Percentiles rank a stretch among this genome's conserved stretches.
These are phyloP conservation scores for Drosophila azteca DNA, from an alignment of 1,140 invertebrate genomes.

Conservation along the genomic window DNA sequence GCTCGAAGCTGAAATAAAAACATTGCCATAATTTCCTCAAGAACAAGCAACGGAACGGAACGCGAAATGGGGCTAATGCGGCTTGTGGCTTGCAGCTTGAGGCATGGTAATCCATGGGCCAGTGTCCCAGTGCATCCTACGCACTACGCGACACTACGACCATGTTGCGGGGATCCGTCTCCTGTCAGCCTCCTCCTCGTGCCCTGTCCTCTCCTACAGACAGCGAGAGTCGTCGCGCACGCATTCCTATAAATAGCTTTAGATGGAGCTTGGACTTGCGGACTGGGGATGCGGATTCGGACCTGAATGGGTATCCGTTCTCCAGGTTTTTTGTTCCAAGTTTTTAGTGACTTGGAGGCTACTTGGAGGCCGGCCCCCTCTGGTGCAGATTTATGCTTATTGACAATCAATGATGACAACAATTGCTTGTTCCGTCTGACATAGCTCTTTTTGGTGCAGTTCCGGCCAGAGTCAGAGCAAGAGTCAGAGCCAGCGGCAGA, in stretches of 20 bases:
- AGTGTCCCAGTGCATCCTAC: constrained; percentile 27
- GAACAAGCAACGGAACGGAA: neutral
- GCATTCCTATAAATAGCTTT: constrained; percentile 37
- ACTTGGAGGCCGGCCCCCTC: constrained; percentile 50
- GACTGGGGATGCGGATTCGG: constrained; percentile 5
- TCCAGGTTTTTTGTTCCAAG: neutral
- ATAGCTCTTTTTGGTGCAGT: constrained; percentile 39
- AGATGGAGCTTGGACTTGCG: constrained; percentile 6
- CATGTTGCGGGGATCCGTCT: constrained; percentile 36
- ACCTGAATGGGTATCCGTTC: constrained; percentile 15
- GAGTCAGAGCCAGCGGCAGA: neutral
- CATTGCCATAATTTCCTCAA: constrained; percentile 38
- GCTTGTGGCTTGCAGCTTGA: no score
- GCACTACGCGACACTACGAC: constrained; percentile 18
- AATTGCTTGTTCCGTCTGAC: constrained; percentile 81
- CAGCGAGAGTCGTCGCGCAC: constrained; percentile 8
- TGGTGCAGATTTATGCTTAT: constrained; percentile 83
- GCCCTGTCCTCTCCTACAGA: constrained; percentile 9
- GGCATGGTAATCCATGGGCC: constrained; percentile 30
- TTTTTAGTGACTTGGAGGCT: neutral
- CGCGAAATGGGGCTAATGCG: constrained; percentile 21
- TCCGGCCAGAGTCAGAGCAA: constrained; percentile 33
- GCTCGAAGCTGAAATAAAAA: neutral
- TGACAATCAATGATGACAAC: constrained; percentile 83
- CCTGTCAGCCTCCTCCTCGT: constrained; percentile 17